Percentiles rank a stretch among this genome's conserved stretches.
Evolutionary conservation across 2,888 invertebrate species (phyloP).

Genomic region (Doris montereyensis): DNA sequence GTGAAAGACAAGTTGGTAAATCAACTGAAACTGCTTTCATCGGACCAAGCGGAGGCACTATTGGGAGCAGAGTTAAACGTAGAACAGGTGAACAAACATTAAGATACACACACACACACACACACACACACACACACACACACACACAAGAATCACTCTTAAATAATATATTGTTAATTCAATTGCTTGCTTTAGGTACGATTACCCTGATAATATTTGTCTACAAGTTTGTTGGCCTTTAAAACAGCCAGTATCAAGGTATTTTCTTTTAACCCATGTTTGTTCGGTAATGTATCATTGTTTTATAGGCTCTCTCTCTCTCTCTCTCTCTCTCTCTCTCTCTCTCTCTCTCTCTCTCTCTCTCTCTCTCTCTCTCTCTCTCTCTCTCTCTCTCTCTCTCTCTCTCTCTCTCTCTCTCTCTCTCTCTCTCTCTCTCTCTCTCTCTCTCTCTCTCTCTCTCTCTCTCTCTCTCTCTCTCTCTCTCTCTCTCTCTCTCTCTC

Average conservation of each 20-base stretch:
- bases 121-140: too few species aligned
- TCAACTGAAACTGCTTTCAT: slow-evolving; percentile 48
- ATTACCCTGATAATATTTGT: too few species aligned
- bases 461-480: slow-evolving; percentile 2
- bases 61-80: slow-evolving; percentile 57
- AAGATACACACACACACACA: too few species aligned
- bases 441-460: slow-evolving; percentile 21
- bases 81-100: slow-evolving; percentile 48
- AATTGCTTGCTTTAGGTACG: too few species aligned
- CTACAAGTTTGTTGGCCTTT: too few species aligned
- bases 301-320: slow-evolving; percentile 4
- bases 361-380: slow-evolving; percentile 5
- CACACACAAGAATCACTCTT: too few species aligned
- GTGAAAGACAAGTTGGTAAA: slow-evolving; percentile 52
- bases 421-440: not conserved
- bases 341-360: not conserved
- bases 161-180: too few species aligned
- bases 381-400: not conserved
- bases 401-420: not conserved
- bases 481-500: not conserved
- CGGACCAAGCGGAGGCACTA: slow-evolving; percentile 51
- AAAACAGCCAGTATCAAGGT: too few species aligned
- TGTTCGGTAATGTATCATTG: too few species aligned
- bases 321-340: not conserved
- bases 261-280: too few species aligned